Evolutionary conservation across 1,140 invertebrate genomes (phyloP).

Genomic region (Metopolophium dirhodum): DNA sequence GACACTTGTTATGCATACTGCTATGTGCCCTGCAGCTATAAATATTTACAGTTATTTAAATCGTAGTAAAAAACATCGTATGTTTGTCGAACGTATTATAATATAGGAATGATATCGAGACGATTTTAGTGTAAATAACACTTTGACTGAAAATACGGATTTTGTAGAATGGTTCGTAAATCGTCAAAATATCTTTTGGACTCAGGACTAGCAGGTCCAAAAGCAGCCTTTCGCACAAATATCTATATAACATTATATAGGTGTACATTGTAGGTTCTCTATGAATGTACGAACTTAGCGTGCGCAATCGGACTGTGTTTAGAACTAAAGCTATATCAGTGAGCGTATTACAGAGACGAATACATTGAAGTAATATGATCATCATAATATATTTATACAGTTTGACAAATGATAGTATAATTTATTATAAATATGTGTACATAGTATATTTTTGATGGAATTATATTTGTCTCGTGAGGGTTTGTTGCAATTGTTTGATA

Average conservation of each 20-base stretch:
- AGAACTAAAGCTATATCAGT: background rate
- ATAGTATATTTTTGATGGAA: background rate
- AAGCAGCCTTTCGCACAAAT: background rate
- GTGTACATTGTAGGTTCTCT: background rate
- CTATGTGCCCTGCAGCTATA: too few species aligned
- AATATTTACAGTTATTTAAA: background rate
- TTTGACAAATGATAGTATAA: background rate
- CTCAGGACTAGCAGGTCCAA: background rate
- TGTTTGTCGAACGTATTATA: background rate
- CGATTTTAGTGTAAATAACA: background rate
- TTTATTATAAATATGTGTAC: background rate
- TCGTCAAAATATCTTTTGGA: background rate
- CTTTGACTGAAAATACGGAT: background rate
- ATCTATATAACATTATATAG: too few species aligned
- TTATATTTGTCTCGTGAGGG: background rate
- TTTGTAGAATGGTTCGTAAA: background rate
- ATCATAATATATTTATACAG: background rate
- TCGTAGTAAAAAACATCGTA: background rate
- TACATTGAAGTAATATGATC: background rate
- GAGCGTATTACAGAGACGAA: background rate
- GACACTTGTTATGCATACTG: background rate
- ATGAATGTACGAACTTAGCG: background rate
- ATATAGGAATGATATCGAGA: background rate
- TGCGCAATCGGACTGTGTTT: background rate
- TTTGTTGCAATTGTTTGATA: background rate